phyloP scores from a whole-genome alignment of 92 coral and sea anemone genomes.

The Ricordea florida region DNA sequence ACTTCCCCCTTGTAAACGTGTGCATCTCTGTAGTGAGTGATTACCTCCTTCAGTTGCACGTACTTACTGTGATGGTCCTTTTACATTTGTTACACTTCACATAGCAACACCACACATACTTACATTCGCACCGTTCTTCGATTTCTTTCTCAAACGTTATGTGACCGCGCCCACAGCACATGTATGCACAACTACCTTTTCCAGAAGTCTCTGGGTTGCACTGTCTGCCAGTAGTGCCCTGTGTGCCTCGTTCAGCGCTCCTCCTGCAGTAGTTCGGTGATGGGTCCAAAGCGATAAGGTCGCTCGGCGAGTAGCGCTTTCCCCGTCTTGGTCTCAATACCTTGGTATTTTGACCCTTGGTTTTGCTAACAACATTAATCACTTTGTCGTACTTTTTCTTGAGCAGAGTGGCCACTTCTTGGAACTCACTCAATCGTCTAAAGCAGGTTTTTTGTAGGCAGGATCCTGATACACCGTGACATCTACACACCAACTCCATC shows the following conservation, averaged over 20 bases:
- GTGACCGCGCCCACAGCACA: slow-evolving; percentile 89
- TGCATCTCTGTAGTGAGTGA: not conserved
- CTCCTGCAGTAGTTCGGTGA: slow-evolving; percentile 80
- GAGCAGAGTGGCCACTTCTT: slow-evolving; percentile 50
- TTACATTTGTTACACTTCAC: slow-evolving; percentile 65
- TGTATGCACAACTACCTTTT: slow-evolving; percentile 75
- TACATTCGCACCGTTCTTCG: slow-evolving; percentile 62
- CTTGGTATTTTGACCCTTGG: slow-evolving; percentile 21
- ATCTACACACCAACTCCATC: slow-evolving; percentile 73
- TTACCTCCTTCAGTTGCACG: slow-evolving; percentile 30
- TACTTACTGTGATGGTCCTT: slow-evolving; percentile 35
- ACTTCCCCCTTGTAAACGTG: not conserved
- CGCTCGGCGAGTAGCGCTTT: slow-evolving; percentile 45
- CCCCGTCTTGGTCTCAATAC: slow-evolving; percentile 18
- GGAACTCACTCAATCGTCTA: slow-evolving; percentile 74
- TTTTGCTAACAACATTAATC: slow-evolving; percentile 44
- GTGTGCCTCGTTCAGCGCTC: slow-evolving; percentile 39
- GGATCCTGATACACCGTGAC: slow-evolving; percentile 85
- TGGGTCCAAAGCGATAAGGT: slow-evolving; percentile 24
- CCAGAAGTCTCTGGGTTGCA: slow-evolving; percentile 64
- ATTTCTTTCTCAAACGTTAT: slow-evolving; percentile 8
- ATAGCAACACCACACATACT: slow-evolving; percentile 68
- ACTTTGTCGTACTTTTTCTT: slow-evolving; percentile 49
- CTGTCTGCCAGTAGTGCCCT: slow-evolving; percentile 70
- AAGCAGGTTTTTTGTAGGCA: slow-evolving; percentile 79